These are phyloP conservation scores for Hipposideros larvatus DNA, from an alignment of 2,797 vertebrate genomes.

Conservation along the genomic window DNA sequence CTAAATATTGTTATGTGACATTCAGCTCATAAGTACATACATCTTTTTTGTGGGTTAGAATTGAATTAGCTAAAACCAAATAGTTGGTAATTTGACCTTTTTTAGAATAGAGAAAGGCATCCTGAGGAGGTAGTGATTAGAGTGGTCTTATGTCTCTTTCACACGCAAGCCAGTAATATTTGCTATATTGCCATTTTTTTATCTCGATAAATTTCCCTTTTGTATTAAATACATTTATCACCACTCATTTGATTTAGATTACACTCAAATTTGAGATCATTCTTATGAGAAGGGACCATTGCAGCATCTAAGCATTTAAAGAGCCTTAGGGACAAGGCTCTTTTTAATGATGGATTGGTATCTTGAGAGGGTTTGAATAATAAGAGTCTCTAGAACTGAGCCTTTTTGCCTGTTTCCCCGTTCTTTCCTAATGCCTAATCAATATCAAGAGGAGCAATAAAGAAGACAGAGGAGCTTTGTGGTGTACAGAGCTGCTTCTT, in stretches of 20 bases:
- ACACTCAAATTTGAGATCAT: conserved; percentile 4
- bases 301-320: conserved; percentile 19
- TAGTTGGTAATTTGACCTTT: conserved; percentile 39
- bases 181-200: background rate
- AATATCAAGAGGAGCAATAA: background rate
- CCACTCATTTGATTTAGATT: conserved; percentile 5
- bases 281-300: conserved; percentile 19
- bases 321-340: background rate
- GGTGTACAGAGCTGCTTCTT: background rate
- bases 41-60: conserved; percentile 21
- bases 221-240: background rate
- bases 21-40: conserved; percentile 26
- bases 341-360: conserved; percentile 19
- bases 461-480: background rate
- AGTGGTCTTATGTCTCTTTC: conserved; percentile 45
- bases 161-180: background rate
- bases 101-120: conserved; percentile 53
- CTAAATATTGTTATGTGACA: conserved; percentile 51
- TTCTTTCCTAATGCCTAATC: background rate
- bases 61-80: conserved; percentile 54
- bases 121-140: conserved; percentile 36
- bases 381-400: conserved; percentile 15
- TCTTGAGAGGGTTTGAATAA: conserved; percentile 47
- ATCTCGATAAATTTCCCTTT: conserved; percentile 52
- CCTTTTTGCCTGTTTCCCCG: conserved; percentile 10